Percentiles rank a stretch among this genome's conserved stretches.
Conservation (phyloP, 1,140 invertebrate species). For the Ylistrum balloti region DNA sequence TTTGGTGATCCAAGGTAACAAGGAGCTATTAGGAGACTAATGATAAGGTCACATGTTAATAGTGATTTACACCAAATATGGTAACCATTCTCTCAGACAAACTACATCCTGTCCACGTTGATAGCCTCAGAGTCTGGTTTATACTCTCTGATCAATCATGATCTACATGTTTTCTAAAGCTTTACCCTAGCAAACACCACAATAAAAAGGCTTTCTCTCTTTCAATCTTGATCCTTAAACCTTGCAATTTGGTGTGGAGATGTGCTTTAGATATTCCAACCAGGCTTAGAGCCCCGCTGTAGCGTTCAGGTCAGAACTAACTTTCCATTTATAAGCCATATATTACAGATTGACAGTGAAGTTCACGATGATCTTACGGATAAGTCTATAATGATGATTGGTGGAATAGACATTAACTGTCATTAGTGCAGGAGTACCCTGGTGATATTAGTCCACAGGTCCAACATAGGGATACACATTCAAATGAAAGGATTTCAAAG, state of each 20-base stretch:
- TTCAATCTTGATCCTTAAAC: background rate
- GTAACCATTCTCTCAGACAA: background rate
- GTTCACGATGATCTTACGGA: background rate
- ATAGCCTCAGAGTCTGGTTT: background rate
- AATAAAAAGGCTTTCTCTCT: background rate
- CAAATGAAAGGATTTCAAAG: too few species aligned
- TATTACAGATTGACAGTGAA: background rate
- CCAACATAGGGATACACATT: background rate
- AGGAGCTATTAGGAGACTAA: background rate
- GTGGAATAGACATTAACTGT: background rate
- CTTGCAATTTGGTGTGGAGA: background rate
- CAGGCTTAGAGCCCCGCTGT: background rate
- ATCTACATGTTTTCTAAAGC: background rate
- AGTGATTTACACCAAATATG: background rate
- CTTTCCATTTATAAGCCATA: background rate
- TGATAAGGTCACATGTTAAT: background rate
- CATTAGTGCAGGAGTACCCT: background rate
- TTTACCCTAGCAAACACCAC: background rate
- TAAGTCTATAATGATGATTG: background rate
- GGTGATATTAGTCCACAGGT: too few species aligned
- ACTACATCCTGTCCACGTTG: background rate
- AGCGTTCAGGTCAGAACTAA: background rate
- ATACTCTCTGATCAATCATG: conserved; percentile 5
- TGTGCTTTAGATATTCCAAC: background rate
- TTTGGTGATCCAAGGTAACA: background rate